Percentiles rank a stretch among this genome's conserved stretches.
These are phyloP conservation scores for Elegia similella DNA, from an alignment of 2,888 invertebrate species.

Conservation along the genomic window DNA sequence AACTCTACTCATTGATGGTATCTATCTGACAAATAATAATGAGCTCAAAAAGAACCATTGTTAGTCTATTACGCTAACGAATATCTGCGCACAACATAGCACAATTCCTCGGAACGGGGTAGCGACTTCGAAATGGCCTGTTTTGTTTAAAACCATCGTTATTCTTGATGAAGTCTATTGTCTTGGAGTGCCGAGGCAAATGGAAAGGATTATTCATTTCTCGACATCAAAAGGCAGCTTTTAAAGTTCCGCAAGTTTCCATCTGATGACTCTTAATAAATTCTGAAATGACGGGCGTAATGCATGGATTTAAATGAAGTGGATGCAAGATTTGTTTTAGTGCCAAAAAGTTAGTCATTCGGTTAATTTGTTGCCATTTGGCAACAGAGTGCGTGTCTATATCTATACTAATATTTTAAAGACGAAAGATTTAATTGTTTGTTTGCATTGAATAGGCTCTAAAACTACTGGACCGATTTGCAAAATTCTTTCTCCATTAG, in stretches of 20 bases:
- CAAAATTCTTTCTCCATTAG: too few species aligned
- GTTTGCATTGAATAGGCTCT: too few species aligned
- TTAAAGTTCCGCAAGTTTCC: constrained; percentile 52
- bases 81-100: constrained; percentile 31
- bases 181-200: constrained; percentile 59
- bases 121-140: constrained; percentile 56
- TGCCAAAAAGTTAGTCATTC: too few species aligned
- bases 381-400: too few species aligned
- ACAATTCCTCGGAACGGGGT: constrained; percentile 47
- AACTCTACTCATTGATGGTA: too few species aligned
- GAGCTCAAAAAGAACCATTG: neutral
- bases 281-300: constrained; percentile 26
- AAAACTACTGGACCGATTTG: too few species aligned
- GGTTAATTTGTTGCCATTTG: too few species aligned
- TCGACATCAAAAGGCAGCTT: constrained; percentile 58
- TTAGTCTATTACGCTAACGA: neutral
- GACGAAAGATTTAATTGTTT: too few species aligned
- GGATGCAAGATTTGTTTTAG: neutral
- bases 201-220: constrained; percentile 75
- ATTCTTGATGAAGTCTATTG: constrained; percentile 74
- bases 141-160: constrained; percentile 74
- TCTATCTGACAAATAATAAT: neutral
- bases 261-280: constrained; percentile 58
- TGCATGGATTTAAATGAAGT: constrained; percentile 4
- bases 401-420: too few species aligned